These are phyloP conservation scores for Pyralis farinalis DNA, from an alignment of 2,888 invertebrate species.

Conservation along the genomic window DNA sequence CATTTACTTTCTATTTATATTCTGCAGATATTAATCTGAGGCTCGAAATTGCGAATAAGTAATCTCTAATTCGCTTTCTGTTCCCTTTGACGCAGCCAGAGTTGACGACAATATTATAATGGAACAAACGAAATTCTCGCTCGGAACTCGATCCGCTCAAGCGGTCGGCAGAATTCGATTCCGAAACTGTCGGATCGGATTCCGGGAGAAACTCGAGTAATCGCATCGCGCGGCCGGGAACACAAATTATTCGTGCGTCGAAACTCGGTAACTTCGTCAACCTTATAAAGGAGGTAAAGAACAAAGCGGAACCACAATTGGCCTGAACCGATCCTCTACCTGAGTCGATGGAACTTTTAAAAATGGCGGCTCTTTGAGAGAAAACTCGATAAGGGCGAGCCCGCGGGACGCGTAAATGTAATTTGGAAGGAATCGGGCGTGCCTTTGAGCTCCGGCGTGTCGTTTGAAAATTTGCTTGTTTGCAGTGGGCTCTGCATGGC, in stretches of 20 bases:
- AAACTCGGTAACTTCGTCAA: conserved; percentile 77
- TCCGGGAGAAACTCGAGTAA: conserved; percentile 62
- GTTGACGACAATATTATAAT: conserved; percentile 35
- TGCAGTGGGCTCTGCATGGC: conserved; percentile 15
- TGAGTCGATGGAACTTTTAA: conserved; percentile 73
- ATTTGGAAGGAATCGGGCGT: conserved; percentile 72
- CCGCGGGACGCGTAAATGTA: conserved; percentile 78
- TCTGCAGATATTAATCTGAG: background rate
- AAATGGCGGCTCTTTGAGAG: conserved; percentile 77
- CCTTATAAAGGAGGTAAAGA: conserved; percentile 71
- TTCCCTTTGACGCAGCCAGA: background rate
- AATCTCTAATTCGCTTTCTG: background rate
- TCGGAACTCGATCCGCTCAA: conserved; percentile 42
- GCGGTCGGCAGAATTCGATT: conserved; percentile 59
- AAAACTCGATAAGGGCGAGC: conserved; percentile 70
- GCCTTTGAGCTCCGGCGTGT: conserved; percentile 60
- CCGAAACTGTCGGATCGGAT: conserved; percentile 59
- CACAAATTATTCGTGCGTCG: conserved; percentile 75
- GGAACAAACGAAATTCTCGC: conserved; percentile 49
- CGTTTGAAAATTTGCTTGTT: conserved; percentile 59
- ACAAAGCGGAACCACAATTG: conserved; percentile 78
- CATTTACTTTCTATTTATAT: conserved; percentile 36
- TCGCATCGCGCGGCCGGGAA: conserved; percentile 70
- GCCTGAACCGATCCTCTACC: conserved; percentile 53
- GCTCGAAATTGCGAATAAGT: background rate